Evolutionary conservation across 2,797 vertebrate genomes (phyloP), one percentile per base, ranked within the genome.

Genomic region (Tenualosa ilisha): DNA sequence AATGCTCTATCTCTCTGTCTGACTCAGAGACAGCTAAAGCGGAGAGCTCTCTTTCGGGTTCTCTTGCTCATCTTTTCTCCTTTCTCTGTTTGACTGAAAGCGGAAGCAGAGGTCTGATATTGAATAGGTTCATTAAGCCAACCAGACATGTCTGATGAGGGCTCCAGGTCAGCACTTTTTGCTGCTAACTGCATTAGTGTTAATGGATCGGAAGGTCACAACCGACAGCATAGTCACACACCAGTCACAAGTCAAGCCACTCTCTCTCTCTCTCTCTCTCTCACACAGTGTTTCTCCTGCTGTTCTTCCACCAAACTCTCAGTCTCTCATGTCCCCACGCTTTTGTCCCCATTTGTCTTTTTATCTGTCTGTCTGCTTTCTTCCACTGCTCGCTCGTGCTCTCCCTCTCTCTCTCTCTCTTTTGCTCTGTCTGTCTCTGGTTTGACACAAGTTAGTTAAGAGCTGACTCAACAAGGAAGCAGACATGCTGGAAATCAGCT

Each of bases 151-250:
- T 20, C 20, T 20, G 6, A 79, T 17, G 37, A 46, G 40, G 40
- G 37, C 68, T n/a, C 17, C 8, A 46, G 72, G 17, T 8, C 68
- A 46, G 15, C 20, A 40, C 40, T 79, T 20, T 20, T 79, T 22
- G 40, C 72, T 46, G 37, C 72, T 79, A 79, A 79, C 72, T 43
- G 40, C 72, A 79, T 79, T 79, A 40, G n/a, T 46, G 72, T 79
- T 46, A 17, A 79, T 79, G 40, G 37, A 46, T 22, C 72, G 20
- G 72, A 68, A 8, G 72, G 72, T 79, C 72, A 79, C 13, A 20
- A 79, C 72, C 72, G n/a, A 15, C 72, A 46, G 20, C 7, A 72
- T 37, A 2, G 37, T 75, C 68, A 75, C 72, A 79, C 72, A 79
- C 37, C 40, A 43, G 72, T 79, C 72, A 79, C 72, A 20, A 79